phyloP scores from a whole-genome alignment of 2,888 invertebrate species.

The Drosophila koepferae region DNA sequence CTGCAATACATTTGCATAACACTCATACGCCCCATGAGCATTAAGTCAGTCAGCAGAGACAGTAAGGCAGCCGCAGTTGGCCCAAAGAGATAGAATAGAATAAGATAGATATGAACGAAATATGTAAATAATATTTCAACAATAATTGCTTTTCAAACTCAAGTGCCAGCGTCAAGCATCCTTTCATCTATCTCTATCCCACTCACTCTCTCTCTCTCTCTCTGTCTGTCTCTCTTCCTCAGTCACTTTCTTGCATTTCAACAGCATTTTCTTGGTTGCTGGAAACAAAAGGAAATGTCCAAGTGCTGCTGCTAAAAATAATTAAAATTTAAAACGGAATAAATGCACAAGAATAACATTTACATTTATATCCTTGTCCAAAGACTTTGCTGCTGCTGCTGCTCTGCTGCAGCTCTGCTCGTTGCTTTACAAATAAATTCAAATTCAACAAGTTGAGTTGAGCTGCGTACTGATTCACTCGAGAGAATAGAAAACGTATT shows the following conservation, averaged over 20 bases:
- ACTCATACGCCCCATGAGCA: constrained; percentile 68
- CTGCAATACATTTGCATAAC: constrained; percentile 66
- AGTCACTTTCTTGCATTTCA: constrained; percentile 1
- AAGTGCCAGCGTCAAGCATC: constrained; percentile 53
- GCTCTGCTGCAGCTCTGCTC: constrained; percentile 1
- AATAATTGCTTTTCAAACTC: constrained; percentile 72
- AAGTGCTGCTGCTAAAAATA: constrained; percentile 62
- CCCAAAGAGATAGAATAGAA: not conserved
- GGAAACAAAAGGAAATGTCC: constrained; percentile 27
- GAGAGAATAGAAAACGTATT: constrained; percentile 65
- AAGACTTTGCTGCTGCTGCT: not conserved
- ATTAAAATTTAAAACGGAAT: constrained; percentile 73
- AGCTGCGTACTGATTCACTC: constrained; percentile 15
- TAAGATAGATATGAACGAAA: constrained; percentile 28
- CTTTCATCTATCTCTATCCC: constrained; percentile 3
- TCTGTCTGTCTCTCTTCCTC: not conserved
- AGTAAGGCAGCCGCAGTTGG: not conserved
- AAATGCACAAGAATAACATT: constrained; percentile 75
- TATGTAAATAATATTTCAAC: constrained; percentile 75
- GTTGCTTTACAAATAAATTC: constrained; percentile 54
- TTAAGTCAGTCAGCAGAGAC: constrained; percentile 26
- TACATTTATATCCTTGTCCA: constrained; percentile 56
- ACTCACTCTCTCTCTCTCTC: not conserved
- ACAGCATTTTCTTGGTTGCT: constrained; percentile 51
- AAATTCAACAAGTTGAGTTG: constrained; percentile 67